phyloP scores from a whole-genome alignment of 2,797 vertebrate species.

The Sebastolobus altivelis region DNA sequence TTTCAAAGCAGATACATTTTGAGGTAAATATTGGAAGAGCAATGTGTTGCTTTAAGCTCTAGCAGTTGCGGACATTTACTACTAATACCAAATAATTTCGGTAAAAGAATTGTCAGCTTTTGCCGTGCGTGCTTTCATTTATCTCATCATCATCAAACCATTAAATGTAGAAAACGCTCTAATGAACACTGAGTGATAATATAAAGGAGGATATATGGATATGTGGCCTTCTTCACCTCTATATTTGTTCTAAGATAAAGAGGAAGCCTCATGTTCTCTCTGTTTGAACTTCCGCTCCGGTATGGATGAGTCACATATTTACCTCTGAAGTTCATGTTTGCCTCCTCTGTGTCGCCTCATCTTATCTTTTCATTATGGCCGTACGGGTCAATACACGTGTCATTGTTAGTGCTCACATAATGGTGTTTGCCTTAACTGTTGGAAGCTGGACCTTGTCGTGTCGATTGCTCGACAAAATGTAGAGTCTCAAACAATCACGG shows the following conservation, averaged over 20 bases:
- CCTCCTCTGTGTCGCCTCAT: neutral
- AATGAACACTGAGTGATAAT: neutral
- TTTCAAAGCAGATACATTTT: too few relatives aligned
- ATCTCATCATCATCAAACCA: too few relatives aligned
- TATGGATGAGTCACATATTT: constrained; percentile 37
- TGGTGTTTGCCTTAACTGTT: neutral
- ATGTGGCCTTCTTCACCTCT: neutral
- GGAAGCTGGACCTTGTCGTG: neutral
- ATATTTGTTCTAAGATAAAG: constrained; percentile 35
- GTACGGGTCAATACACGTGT: neutral
- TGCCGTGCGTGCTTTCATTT: neutral
- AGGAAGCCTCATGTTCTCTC: neutral
- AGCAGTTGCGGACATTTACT: too few relatives aligned
- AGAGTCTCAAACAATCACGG: neutral
- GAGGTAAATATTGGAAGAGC: too few relatives aligned
- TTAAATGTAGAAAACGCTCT: neutral
- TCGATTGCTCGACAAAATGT: neutral
- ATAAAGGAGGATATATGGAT: neutral
- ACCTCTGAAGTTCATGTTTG: constrained; percentile 25
- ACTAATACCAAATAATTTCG: too few relatives aligned
- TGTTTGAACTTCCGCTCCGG: constrained; percentile 30
- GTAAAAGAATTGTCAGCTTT: too few relatives aligned
- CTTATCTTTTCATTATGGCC: constrained; percentile 36
- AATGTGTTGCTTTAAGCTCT: too few relatives aligned
- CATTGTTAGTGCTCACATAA: neutral